phyloP scores from a whole-genome alignment of 2,113 vertebrate species.

The Sylvietta virens region DNA sequence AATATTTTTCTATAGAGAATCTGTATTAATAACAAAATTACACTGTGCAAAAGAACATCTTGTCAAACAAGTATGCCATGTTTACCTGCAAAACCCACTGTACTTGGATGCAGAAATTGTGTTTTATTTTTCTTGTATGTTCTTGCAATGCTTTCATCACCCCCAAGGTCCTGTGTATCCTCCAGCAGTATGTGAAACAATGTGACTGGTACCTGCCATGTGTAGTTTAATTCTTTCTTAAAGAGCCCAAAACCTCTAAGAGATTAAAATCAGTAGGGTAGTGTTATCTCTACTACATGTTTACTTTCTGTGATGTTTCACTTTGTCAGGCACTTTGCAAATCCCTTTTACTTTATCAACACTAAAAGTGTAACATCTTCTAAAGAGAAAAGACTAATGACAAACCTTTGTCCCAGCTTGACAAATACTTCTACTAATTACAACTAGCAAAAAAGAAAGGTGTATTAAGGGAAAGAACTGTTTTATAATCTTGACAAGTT shows the following conservation, averaged over 20 bases:
- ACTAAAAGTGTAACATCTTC: neutral
- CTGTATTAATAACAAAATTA: neutral
- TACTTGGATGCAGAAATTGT: neutral
- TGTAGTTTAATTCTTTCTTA: neutral
- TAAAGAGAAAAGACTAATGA: neutral
- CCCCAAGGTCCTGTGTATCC: neutral
- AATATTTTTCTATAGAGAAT: neutral
- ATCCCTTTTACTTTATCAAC: neutral
- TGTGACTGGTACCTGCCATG: neutral
- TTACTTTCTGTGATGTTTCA: neutral
- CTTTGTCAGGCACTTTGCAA: conserved; percentile 22
- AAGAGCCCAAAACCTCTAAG: neutral
- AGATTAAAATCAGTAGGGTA: neutral
- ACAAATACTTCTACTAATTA: neutral
- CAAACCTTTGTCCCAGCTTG: neutral
- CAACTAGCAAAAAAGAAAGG: neutral
- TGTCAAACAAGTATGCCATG: neutral
- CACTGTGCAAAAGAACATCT: neutral
- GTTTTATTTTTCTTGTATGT: neutral
- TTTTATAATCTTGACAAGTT: conserved; percentile 22
- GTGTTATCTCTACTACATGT: neutral
- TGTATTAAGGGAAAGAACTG: neutral
- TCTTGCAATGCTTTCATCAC: neutral
- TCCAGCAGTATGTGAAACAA: neutral
- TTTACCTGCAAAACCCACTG: neutral